Base-by-base conservation (phyloP, 2,888 invertebrate genomes). In the Troides aeacus region DNA sequence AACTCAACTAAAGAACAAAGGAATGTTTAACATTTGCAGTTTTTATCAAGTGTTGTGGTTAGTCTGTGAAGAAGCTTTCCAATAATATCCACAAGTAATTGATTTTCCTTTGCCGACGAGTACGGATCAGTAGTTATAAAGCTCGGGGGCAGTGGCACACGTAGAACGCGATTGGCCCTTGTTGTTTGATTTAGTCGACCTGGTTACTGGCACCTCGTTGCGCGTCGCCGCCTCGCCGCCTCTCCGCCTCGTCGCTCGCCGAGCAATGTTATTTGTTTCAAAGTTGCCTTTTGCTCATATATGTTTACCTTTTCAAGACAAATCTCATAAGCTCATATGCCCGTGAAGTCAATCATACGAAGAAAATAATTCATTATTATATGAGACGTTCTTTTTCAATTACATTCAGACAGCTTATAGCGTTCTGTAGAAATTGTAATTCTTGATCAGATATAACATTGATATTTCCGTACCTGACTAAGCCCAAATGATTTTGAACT, bases 131-230 rank as follows among this genome's bases (percentile, higher is more conserved):
- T 70, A 59, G 70, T 63, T 70, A 70, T 56, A 60, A 63, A 66
- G 75, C 77, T 70, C 68, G 66, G 71, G 73, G 74, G 77, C 80
- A 78, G 77, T 74, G 78, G 79, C 80, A 79, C 78, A 81, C 82
- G 80, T 78, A 72, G 80, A 82, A 78, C 81, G 39, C 39, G 80
- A 84, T 86, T 86, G 86, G 78, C 77, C 80, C 81, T 77, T 84
- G 87, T 84, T 88, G 84, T 89, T 89, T 89, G 89, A 89, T 89
- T 86, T 84, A 77, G 79, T 76, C 84, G 84, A 81, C 84, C 86
- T 85, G 84, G 80, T 81, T 73, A 73, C 76, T 74, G 69, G 74
- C 77, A 75, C 79, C 75, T 76, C 77, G 77, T 84, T 86, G 78
- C 84, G 75, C 83, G 80, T 81, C 81, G 79, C 74, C 76, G 76